Evolutionary conservation across 2,888 invertebrate genomes (phyloP), one percentile per base, ranked within the genome.

Genomic region (Seira musarum): DNA sequence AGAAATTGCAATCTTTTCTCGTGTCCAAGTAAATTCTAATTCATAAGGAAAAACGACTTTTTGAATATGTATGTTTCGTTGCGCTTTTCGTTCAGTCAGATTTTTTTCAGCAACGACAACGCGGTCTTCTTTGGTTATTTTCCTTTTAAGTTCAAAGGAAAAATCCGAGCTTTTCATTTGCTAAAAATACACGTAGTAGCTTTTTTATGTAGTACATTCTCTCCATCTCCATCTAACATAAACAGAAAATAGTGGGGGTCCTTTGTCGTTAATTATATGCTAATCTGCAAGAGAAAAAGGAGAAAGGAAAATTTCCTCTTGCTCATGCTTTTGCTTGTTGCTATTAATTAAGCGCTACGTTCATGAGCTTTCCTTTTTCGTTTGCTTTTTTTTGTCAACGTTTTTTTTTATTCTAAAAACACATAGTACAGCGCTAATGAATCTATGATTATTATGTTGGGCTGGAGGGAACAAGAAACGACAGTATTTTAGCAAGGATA

Each of bases 11-110:
- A 77, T 77, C 60, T 77, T 70, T 76, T 25, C 76, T 64, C 77
- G 35, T 70, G 70, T 77, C 77, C 57, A 77, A 70, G 63, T 77
- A 77, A 77, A 77, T 77, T 77, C 70, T 77, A 77, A 77, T 77
- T 77, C 77, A 70, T 70, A 77, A 77, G 64, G 77, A 70, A 77
- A 77, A 77, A 46, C 64, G 69, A 35, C 49, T 49, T 49, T 49
- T 49, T n/a, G 49, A 49, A 49, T n/a, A 49, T 13, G 3, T 49
- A n/a, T 49, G 6, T 49, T 3, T 30, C 8, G 30, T 30, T 49
- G 6, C 49, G 6, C 3, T 3, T 49, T 49, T 49, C 17, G 40
- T 40, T 5, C 40, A 40, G 13, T 8, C 5, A 13, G 40, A 40
- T n/a, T n/a, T n/a, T n/a, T n/a, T n/a, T n/a, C n/a, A n/a, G n/a